Percentiles rank a stretch among this genome's conserved stretches.
Conservation (phyloP, 2,888 invertebrate species). For the Lasius platythorax region DNA sequence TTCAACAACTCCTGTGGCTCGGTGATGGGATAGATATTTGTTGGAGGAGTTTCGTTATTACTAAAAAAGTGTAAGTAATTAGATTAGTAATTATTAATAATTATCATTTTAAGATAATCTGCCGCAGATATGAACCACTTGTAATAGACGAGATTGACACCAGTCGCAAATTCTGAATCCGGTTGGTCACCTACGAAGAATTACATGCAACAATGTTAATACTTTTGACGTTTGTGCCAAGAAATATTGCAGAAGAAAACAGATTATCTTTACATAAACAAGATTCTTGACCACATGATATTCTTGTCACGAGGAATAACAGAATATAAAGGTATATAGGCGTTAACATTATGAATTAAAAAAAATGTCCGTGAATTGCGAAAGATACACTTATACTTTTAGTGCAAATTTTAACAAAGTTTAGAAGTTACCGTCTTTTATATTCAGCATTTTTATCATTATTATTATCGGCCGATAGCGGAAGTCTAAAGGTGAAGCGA, state of each 20-base stretch:
- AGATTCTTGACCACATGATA: neutral
- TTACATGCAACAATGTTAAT: neutral
- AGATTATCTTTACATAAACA: conserved; percentile 3
- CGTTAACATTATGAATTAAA: neutral
- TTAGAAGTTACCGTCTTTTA: too few species aligned
- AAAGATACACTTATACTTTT: neutral
- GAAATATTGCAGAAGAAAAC: neutral
- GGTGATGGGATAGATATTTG: neutral
- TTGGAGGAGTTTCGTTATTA: conserved; percentile 1
- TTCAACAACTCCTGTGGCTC: neutral
- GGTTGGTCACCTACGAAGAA: neutral
- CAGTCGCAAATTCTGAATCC: conserved; percentile 10
- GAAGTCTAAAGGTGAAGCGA: too few species aligned
- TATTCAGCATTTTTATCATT: too few species aligned
- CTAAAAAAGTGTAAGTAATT: conserved; percentile 6
- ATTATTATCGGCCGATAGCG: too few species aligned
- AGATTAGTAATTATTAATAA: neutral
- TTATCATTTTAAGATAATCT: neutral
- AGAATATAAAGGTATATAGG: neutral
- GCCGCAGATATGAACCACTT: conserved; percentile 10
- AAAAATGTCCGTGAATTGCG: neutral
- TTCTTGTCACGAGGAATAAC: neutral
- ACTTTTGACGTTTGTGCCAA: neutral
- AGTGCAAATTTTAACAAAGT: too few species aligned
- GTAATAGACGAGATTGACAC: conserved; percentile 9